Base-by-base conservation (phyloP, 2,113 vertebrate species). In the Salvelinus fontinalis region DNA sequence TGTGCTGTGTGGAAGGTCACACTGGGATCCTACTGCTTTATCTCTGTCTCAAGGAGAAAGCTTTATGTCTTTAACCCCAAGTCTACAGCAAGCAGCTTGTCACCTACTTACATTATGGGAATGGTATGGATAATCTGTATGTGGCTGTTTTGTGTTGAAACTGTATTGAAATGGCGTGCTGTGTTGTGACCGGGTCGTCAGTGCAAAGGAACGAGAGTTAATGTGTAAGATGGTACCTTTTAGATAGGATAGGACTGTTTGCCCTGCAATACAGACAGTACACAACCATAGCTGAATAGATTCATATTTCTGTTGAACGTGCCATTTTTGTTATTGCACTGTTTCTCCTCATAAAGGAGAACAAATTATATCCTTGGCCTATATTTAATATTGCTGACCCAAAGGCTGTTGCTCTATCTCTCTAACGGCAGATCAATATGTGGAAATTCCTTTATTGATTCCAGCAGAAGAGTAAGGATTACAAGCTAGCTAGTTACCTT, bases 371-470 rank as follows among this genome's bases (percentile, higher is more conserved):
- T 74, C 82, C 72, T 22, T 66, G 67, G n/a, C 71, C 71, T 88
- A 79, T 83, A 80, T 85, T 87, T 87, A 89, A 88, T 89, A 84
- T 76, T 77, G 84, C 87, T 87, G 87, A 88, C 77, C 83, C 81
- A n/a, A 74, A 60, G 69, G 72, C 74, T 77, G 74, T 75, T 76
- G 73, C 82, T 85, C 83, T 80, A 76, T 86, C 87, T 85, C 82
- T 70, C 78, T 86, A 83, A 76, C 79, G 51, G 72, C 69, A 60
- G 83, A 89, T 91, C 89, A 77, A 90, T 91, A 87, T 84, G 89
- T 89, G 87, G 89, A 91, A 90, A 90, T 88, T 85, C 84, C 79
- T 82, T 31, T 80, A 90, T 87, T 77, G 88, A 89, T 88, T 81
- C 51, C 39, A 81, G 71, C 66, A 67, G 71, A 81, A 85, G 83